A percentile compares a stretch with the other conserved stretches of the same genome.
Conservation (phyloP, 2,797 vertebrate species). For the Rhinella marina region DNA sequence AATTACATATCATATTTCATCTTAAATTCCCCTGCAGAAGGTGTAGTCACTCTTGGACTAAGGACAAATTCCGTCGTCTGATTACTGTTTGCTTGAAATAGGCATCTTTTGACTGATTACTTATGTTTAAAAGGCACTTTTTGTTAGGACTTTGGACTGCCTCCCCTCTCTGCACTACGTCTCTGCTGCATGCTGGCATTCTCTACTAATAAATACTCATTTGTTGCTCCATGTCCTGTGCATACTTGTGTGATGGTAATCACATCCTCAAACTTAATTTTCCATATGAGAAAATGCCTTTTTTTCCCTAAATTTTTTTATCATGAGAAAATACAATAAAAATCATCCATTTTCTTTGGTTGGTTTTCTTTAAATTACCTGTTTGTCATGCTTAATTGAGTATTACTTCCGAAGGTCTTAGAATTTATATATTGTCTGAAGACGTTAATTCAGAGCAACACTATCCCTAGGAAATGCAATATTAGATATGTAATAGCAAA, state of each 20-base stretch:
- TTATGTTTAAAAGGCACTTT: conserved; percentile 50
- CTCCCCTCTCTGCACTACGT: not conserved
- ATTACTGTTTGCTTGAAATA: conserved; percentile 57
- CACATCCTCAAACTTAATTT: conserved; percentile 25
- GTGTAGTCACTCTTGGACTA: conserved; percentile 57
- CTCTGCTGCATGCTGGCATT: conserved; percentile 16
- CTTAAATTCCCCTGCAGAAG: conserved; percentile 41
- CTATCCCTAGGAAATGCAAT: not conserved
- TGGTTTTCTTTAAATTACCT: conserved; percentile 12
- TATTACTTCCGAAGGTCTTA: conserved; percentile 38
- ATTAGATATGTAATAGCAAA: not conserved
- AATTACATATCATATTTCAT: conserved; percentile 55
- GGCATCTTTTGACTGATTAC: conserved; percentile 57
- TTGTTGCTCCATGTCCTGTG: conserved; percentile 9
- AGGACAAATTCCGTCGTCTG: conserved; percentile 49
- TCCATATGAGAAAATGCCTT: conserved; percentile 7
- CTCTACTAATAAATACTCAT: conserved; percentile 52
- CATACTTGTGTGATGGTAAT: conserved; percentile 32
- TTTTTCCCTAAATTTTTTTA: not conserved
- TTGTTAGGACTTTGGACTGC: conserved; percentile 29
- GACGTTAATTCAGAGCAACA: conserved; percentile 1
- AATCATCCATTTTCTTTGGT: conserved; percentile 1
- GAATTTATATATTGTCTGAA: conserved; percentile 28
- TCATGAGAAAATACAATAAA: not conserved
- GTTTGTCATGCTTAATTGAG: conserved; percentile 39